Evolutionary conservation across 2,113 vertebrate genomes (phyloP).

Genomic region (Eudorcas thomsonii): DNA sequence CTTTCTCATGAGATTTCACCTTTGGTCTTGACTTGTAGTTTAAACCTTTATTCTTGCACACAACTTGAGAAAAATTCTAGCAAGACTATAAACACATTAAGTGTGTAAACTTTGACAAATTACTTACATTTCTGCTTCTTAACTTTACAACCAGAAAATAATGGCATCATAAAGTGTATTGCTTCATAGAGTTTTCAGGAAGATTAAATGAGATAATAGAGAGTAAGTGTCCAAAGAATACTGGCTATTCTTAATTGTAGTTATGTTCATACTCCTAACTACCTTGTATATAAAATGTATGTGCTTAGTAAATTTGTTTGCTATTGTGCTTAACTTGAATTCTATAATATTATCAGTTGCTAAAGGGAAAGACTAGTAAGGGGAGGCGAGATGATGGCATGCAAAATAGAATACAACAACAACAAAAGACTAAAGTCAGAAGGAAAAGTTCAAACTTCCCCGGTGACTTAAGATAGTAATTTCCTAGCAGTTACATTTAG

Average conservation of each 20-base stretch:
- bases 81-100: not conserved
- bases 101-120: not conserved
- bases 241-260: not conserved
- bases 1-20: not conserved
- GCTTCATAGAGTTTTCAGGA: not conserved
- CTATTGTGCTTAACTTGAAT: conserved; percentile 19
- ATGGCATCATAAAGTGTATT: not conserved
- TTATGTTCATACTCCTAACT: not conserved
- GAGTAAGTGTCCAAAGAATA: not conserved
- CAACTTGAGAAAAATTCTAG: not conserved
- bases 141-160: not conserved
- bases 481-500: not conserved
- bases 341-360: not conserved
- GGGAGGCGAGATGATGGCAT: not conserved
- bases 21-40: not conserved
- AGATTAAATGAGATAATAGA: not conserved
- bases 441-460: not conserved
- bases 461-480: not conserved
- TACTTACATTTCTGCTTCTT: not conserved
- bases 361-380: not conserved
- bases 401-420: not conserved
- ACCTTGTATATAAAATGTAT: not conserved
- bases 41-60: not conserved
- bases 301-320: not conserved
- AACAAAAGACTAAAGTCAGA: not conserved